Evolutionary conservation across 2,888 invertebrate species (phyloP), one percentile per base, ranked within the genome.

Genomic region (Eubasilissa splendida): DNA sequence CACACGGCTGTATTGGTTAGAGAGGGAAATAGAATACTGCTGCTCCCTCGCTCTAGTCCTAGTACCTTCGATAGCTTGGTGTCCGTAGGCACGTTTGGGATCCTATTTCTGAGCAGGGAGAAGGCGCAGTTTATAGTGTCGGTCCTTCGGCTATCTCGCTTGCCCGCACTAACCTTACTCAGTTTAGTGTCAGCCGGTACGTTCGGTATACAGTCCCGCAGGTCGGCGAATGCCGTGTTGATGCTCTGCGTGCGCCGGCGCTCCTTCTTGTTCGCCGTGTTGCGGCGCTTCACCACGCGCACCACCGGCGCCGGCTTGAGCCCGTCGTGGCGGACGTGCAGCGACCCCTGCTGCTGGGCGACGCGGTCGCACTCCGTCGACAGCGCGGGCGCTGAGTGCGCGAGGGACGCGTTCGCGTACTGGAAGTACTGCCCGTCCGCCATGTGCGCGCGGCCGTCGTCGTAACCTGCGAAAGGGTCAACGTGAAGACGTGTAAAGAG

Each of bases 101-200:
- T 96, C 88, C 96, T 95, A 84, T 95, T 95, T 22, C 96, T 89
- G 33, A 97, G 90, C 86, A 95, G 94, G 42, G 95, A 93, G 86
- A 96, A 97, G 1, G 96, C 96, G 86, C 94, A 95, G 88, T 99
- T 99, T 84, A 99, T 99, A 84, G 96, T 97, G 87, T 96, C 96
- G 0, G 98, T 99, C 77, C 98, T 91, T 84, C 97, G 89, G 9
- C 98, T 88, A 87, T 99, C 98, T 87, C 98, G 98, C 54, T 54
- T 71, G 89, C 97, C 87, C 96, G 96, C 95, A 83, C 80, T 92
- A 89, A 97, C 96, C 92, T 98, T 98, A 12, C 97, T 97, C 52
- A 98, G 89, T 88, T 98, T 99, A 0, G 98, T 99, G 86, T 99
- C 98, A 0, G 96, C 94, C 0, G 98, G 98, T 0, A 99, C 98